Conservation (phyloP, 2,888 invertebrate genomes). For the Rosalia funebris region DNA sequence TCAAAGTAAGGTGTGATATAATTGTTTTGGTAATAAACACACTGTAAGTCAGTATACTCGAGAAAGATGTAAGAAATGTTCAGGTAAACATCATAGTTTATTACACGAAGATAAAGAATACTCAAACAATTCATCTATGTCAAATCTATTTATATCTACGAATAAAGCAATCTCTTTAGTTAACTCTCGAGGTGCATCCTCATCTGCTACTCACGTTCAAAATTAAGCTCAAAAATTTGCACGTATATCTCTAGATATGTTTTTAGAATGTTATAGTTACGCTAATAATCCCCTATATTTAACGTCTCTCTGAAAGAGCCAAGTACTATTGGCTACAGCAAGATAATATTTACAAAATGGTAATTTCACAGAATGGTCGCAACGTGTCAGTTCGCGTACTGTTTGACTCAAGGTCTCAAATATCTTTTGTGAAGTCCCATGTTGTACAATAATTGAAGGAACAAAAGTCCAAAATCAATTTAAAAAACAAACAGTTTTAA, state of each 20-base stretch:
- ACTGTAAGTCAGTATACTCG: conserved; percentile 8
- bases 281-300: too few species aligned
- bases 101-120: conserved; percentile 9
- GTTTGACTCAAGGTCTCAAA: conserved; percentile 20
- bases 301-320: neutral
- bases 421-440: conserved; percentile 2
- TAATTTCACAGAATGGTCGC: neutral
- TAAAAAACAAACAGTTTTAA: too few species aligned
- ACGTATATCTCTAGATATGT: neutral
- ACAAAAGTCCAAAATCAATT: too few species aligned
- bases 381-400: neutral
- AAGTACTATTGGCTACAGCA: conserved; percentile 13
- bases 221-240: neutral
- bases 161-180: too few species aligned
- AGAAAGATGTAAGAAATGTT: conserved; percentile 5
- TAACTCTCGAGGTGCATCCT: too few species aligned
- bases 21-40: conserved; percentile 4
- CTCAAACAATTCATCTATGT: too few species aligned
- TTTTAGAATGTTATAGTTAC: too few species aligned
- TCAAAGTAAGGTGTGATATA: neutral
- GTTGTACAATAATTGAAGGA: too few species aligned
- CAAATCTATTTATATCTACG: too few species aligned
- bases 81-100: conserved; percentile 16
- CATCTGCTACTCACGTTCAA: too few species aligned
- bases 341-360: conserved; percentile 5